phyloP scores from a whole-genome alignment of 2,888 invertebrate species.

The Cosmorhoe ocellata region DNA sequence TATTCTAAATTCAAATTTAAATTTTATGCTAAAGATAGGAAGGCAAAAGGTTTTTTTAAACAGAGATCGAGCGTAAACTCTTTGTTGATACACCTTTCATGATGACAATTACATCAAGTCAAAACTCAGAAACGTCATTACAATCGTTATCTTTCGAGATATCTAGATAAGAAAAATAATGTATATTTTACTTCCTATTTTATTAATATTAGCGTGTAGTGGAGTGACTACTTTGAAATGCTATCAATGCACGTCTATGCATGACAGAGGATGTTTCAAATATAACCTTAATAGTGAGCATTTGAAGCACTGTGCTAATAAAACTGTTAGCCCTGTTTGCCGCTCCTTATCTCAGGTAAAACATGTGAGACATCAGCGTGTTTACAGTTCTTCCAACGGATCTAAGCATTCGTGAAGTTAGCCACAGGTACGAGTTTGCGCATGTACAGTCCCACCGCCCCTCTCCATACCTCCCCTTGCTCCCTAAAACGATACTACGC shows the following conservation, averaged over 20 bases:
- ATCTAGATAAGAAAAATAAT: conserved; percentile 4
- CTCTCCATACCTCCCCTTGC: too few species aligned
- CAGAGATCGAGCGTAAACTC: too few species aligned
- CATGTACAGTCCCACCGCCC: too few species aligned
- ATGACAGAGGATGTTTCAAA: conserved; percentile 50
- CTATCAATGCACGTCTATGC: conserved; percentile 62
- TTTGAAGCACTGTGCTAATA: conserved; percentile 51
- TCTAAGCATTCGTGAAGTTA: too few species aligned
- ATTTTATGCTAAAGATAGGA: too few species aligned
- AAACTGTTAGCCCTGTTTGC: conserved; percentile 50
- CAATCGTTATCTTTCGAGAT: neutral
- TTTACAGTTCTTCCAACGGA: too few species aligned
- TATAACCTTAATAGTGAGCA: conserved; percentile 50
- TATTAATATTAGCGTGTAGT: conserved; percentile 37
- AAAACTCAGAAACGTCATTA: conserved; percentile 2
- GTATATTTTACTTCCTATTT: conserved; percentile 21
- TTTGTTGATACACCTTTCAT: too few species aligned
- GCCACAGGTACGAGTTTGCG: too few species aligned
- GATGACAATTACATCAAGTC: neutral
- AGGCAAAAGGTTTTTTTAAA: too few species aligned
- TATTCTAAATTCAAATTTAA: too few species aligned
- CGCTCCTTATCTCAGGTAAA: conserved; percentile 57
- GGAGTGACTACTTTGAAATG: conserved; percentile 53
- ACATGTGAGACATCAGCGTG: too few species aligned
- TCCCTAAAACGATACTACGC: too few species aligned